phyloP scores from a whole-genome alignment of 2,888 invertebrate genomes.

The Strigamia transsilvanica region DNA sequence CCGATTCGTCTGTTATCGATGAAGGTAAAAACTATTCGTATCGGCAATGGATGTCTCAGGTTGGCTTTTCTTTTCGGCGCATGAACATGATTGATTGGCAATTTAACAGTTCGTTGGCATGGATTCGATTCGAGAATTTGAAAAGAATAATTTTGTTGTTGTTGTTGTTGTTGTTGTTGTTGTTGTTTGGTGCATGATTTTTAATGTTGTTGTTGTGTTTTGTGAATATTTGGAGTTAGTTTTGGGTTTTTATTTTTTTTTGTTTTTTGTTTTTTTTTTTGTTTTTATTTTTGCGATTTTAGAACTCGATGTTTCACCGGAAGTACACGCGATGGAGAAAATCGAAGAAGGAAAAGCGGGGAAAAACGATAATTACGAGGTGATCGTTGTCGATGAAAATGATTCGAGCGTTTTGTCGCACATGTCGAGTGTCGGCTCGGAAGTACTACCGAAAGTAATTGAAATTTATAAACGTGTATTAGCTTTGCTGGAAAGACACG shows the following conservation, averaged over 20 bases:
- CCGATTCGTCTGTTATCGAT: neutral
- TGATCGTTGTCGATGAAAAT: constrained; percentile 88
- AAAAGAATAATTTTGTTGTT: too few relatives aligned
- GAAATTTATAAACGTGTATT: neutral
- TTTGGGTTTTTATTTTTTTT: neutral
- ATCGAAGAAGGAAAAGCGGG: neutral
- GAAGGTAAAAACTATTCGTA: neutral
- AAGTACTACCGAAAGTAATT: neutral
- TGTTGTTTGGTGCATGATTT: neutral
- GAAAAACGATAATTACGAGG: constrained; percentile 71
- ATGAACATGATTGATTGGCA: neutral
- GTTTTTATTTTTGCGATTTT: neutral
- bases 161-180: neutral
- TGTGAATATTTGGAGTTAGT: neutral
- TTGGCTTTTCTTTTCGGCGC: neutral
- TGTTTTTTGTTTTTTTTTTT: neutral
- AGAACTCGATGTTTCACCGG: neutral
- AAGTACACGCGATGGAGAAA: neutral
- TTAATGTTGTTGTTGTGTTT: neutral
- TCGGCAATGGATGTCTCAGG: constrained; percentile 50
- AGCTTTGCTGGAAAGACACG: neutral
- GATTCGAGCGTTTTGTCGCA: constrained; percentile 79
- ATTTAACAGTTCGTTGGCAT: neutral
- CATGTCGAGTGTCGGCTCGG: constrained; percentile 46
- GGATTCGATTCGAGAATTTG: neutral